Evolutionary conservation across 2,888 invertebrate genomes (phyloP).

Genomic region (Dicycla oo): DNA sequence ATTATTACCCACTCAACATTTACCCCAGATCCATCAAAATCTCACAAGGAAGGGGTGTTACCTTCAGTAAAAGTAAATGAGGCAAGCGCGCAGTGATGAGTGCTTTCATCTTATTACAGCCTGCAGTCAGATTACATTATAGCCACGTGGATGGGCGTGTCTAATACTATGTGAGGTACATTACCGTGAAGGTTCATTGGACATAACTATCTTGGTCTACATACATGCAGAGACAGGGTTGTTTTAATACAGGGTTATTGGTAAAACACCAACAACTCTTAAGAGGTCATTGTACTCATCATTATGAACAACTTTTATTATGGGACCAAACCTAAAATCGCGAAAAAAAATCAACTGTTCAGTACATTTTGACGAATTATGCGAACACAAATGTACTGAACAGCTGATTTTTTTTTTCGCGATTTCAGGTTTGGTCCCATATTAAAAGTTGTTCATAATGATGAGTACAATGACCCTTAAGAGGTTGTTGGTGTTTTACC

Average conservation of each 20-base stretch:
- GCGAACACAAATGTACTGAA: too few species aligned
- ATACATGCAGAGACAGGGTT: neutral
- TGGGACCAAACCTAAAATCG: too few species aligned
- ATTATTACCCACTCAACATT: conserved; percentile 20
- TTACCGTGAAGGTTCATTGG: conserved; percentile 35
- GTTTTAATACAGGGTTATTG: neutral
- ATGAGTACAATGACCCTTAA: too few species aligned
- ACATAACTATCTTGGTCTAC: conserved; percentile 36
- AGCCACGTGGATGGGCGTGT: conserved; percentile 28
- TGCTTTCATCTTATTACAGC: conserved; percentile 71
- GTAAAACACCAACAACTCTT: too few species aligned
- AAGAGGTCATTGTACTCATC: too few species aligned
- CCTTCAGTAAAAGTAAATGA: conserved; percentile 55
- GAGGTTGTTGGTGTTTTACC: too few species aligned
- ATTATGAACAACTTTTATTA: too few species aligned
- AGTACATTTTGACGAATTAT: too few species aligned
- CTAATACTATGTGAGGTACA: conserved; percentile 15
- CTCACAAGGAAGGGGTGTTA: conserved; percentile 24
- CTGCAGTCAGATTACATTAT: conserved; percentile 63
- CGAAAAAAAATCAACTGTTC: too few species aligned
- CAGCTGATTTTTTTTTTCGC: too few species aligned
- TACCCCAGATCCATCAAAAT: conserved; percentile 6
- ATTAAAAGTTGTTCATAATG: too few species aligned
- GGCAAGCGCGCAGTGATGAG: conserved; percentile 65
- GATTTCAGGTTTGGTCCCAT: too few species aligned